Percentiles rank a stretch among this genome's conserved stretches.
These are phyloP conservation scores for Sciaenops ocellatus DNA, from an alignment of 2,797 vertebrate species.

Conservation along the genomic window DNA sequence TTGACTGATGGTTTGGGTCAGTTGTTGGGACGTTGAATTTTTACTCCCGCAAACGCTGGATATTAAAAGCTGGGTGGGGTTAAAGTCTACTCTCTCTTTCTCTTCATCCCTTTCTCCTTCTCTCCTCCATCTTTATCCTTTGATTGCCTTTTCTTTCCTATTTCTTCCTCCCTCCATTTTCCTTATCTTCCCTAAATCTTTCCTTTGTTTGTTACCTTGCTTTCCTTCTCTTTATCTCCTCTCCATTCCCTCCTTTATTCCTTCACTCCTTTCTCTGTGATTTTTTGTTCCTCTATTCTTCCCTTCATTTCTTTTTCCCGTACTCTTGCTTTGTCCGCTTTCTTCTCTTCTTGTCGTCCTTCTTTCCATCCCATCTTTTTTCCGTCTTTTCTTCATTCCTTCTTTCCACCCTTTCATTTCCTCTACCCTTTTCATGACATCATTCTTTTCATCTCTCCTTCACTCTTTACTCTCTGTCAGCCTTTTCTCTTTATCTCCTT, in stretches of 20 bases:
- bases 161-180: neutral
- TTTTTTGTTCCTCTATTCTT: slow-evolving; percentile 68
- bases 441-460: neutral
- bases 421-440: too few species aligned
- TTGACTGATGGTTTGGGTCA: slow-evolving; percentile 18
- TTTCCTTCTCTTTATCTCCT: neutral
- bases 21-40: slow-evolving; percentile 27
- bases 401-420: neutral
- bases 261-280: neutral
- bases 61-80: slow-evolving; percentile 12
- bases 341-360: neutral
- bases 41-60: neutral
- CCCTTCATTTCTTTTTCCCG: neutral
- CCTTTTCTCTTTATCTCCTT: neutral
- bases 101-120: neutral
- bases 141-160: neutral
- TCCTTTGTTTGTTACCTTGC: neutral
- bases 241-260: slow-evolving; percentile 7
- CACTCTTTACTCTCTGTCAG: neutral
- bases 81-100: neutral
- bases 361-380: neutral
- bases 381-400: neutral
- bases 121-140: slow-evolving; percentile 12
- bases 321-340: neutral
- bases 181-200: neutral